Conservation (phyloP, 2,888 invertebrate genomes). For the Lasioglossum morio region DNA sequence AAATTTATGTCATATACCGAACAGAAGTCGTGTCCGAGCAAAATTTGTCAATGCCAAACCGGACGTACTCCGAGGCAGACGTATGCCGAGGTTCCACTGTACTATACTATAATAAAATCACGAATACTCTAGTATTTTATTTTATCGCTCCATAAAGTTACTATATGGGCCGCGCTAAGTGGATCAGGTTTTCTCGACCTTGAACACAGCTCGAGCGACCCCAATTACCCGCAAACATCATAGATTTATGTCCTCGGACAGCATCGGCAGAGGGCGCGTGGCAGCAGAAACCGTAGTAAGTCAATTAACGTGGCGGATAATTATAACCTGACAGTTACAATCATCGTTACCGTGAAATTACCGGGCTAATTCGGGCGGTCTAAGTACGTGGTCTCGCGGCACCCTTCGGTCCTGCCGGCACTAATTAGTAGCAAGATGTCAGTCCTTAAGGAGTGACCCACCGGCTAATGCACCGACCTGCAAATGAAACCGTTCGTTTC, state of each 20-base stretch:
- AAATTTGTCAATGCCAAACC: too few relatives aligned
- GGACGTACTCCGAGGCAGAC: too few relatives aligned
- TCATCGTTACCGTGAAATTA: conserved; percentile 68
- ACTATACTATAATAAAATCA: too few relatives aligned
- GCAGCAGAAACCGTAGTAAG: conserved; percentile 46
- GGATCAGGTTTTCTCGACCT: neutral
- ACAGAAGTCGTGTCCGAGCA: too few relatives aligned
- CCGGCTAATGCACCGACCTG: conserved; percentile 55
- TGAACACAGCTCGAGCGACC: neutral
- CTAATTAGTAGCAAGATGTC: conserved; percentile 66
- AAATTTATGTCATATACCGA: too few relatives aligned
- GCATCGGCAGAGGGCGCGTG: conserved; percentile 6
- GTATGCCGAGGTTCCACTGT: too few relatives aligned
- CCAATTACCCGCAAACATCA: conserved; percentile 31
- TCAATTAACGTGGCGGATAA: conserved; percentile 54
- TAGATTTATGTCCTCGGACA: conserved; percentile 43
- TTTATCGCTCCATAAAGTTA: neutral
- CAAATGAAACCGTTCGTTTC: conserved; percentile 67
- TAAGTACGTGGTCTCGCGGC: conserved; percentile 42
- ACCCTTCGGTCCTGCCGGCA: conserved; percentile 53
- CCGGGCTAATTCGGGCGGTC: conserved; percentile 61
- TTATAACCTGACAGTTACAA: conserved; percentile 65
- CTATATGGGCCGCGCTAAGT: neutral
- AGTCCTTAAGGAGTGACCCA: conserved; percentile 61
- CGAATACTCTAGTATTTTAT: too few relatives aligned